Evolutionary conservation across 2,113 vertebrate species (phyloP).

Genomic region (Saimiri boliviensis): DNA sequence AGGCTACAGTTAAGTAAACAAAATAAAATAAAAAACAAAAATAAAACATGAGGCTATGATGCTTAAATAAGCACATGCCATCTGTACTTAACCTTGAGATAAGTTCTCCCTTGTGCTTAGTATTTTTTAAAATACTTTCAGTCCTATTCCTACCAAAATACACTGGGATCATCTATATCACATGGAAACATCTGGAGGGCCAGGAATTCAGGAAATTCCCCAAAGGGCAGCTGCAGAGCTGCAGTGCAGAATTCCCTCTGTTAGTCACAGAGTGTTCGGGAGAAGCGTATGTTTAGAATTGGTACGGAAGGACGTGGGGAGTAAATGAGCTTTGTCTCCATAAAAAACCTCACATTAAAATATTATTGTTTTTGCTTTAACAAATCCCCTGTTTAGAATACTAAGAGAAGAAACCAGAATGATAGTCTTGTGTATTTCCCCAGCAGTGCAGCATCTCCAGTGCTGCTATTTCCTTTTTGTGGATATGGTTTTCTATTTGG

Average conservation of each 20-base stretch:
- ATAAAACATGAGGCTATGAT: not conserved
- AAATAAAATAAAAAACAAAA: not conserved
- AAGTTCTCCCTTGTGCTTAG: not conserved
- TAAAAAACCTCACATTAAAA: not conserved
- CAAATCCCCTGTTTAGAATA: not conserved
- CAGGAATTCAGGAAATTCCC: too few species aligned
- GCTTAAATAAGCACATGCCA: not conserved
- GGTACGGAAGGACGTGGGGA: not conserved
- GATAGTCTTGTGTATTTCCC: not conserved
- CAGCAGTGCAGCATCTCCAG: not conserved
- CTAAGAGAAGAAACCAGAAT: not conserved
- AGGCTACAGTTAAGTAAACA: not conserved
- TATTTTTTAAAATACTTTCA: not conserved
- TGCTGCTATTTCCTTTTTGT: not conserved
- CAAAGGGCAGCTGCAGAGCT: too few species aligned
- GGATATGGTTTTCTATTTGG: not conserved
- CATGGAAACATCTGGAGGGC: not conserved
- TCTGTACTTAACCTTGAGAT: not conserved
- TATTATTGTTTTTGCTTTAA: not conserved
- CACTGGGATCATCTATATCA: not conserved
- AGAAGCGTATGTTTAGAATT: not conserved
- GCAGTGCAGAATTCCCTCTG: not conserved
- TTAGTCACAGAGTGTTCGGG: too few species aligned
- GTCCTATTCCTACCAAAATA: not conserved
- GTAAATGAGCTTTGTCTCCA: not conserved